Evolutionary conservation across 2,797 vertebrate genomes (phyloP).

Genomic region (Scolopax rusticola): DNA sequence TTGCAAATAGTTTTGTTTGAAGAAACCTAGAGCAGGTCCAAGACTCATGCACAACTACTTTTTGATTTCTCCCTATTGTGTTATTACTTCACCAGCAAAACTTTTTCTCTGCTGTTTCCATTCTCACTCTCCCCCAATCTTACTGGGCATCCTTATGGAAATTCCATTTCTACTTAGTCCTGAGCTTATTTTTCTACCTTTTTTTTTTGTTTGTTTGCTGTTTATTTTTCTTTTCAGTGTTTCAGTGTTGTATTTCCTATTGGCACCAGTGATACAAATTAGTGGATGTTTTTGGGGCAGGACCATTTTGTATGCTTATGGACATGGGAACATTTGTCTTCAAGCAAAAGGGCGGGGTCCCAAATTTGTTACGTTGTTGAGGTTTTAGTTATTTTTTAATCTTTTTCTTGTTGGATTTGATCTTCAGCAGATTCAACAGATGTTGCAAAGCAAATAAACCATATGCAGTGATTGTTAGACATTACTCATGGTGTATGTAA

Average conservation of each 20-base stretch:
- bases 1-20: constrained; percentile 40
- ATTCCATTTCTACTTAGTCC: constrained; percentile 10
- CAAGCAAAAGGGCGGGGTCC: not conserved
- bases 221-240: constrained; percentile 42
- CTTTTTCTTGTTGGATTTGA: constrained; percentile 58
- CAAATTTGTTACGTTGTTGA: not conserved
- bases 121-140: not conserved
- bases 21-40: not conserved
- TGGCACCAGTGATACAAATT: constrained; percentile 1
- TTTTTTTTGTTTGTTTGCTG: not conserved
- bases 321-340: constrained; percentile 16
- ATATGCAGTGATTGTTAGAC: constrained; percentile 31
- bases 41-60: not conserved
- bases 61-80: constrained; percentile 14
- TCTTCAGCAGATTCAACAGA: constrained; percentile 64
- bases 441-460: constrained; percentile 73
- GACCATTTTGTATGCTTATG: not conserved
- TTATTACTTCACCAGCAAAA: constrained; percentile 44
- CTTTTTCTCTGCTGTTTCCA: constrained; percentile 3
- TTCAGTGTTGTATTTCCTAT: constrained; percentile 14
- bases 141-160: not conserved
- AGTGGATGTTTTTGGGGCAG: not conserved
- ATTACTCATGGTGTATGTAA: constrained; percentile 67
- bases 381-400: not conserved
- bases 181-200: not conserved